Base-by-base conservation (phyloP, 2,113 vertebrate species). In the Alces alces region DNA sequence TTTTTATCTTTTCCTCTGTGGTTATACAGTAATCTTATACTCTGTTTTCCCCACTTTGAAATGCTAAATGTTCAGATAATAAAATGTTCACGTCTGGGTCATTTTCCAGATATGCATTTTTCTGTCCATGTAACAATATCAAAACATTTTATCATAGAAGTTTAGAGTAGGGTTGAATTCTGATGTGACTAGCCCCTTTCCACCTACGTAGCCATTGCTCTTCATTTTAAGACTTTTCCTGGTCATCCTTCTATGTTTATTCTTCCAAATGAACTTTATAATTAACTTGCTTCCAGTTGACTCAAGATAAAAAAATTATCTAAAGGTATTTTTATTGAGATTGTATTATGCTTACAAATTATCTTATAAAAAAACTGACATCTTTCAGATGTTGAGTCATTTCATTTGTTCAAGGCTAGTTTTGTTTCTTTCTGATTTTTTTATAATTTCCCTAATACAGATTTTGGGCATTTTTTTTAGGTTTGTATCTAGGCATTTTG, bases 91-190 rank as follows among this genome's bases (percentile, higher is more conserved):
- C 28, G 6, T 54, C 58, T 70, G 16, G 55, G 36, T 70, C 25
- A 70, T 93, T 93, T 92, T 78, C 36, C 36, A 84, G 79, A 15
- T 83, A 47, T 86, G 86, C 52, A 45, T 94, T 87, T 87, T 97
- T 84, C 50, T 93, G 55, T 70, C 78, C 60, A 90, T 55, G 27
- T 66, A 70, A 84, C 23, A 89, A 86, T n/a, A 52, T 15, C 19
- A 66, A 52, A 58, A 33, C 23, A 55, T 87, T 73, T 96, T 90
- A 45, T 92, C 47, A 76, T 82, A n/a, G 52, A 92, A 27, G 14
- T 12, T 94, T 79, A 28, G 52, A 27, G 23, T 84, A 21, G 39
- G 12, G 39, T 85, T 73, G 52, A 84, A 87, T 96, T 89, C 57
- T 84, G n/a, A 84, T 9, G 28, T 7, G 6, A 23, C 7, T 33